phyloP scores from a whole-genome alignment of 1,140 invertebrate genomes.

The Lordiphosa clarofinis region DNA sequence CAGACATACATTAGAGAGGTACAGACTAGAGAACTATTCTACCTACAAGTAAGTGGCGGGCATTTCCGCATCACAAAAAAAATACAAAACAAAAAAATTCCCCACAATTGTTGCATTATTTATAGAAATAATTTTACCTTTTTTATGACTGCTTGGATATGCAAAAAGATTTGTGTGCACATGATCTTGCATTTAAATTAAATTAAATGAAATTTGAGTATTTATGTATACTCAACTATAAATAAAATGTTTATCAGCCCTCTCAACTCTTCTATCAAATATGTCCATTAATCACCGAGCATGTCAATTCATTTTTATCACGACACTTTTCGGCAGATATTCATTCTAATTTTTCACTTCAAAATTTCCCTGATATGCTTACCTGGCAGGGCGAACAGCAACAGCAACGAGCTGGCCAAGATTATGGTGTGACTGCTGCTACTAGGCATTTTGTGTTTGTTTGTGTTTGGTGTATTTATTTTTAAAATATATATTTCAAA shows the following conservation, averaged over 20 bases:
- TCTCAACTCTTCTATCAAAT: too few species aligned
- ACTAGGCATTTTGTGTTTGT: slow-evolving; percentile 23
- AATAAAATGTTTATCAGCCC: not conserved
- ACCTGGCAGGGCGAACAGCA: slow-evolving; percentile 59
- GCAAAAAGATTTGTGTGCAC: slow-evolving; percentile 30
- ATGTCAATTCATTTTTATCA: slow-evolving; percentile 35
- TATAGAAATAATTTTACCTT: slow-evolving; percentile 42
- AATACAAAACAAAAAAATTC: slow-evolving; percentile 26
- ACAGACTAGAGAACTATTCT: not conserved
- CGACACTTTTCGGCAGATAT: slow-evolving; percentile 42
- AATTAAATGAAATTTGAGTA: slow-evolving; percentile 6
- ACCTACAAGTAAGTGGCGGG: slow-evolving; percentile 11
- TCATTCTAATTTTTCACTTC: slow-evolving; percentile 12
- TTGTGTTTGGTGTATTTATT: slow-evolving; percentile 5
- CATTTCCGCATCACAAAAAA: slow-evolving; percentile 56
- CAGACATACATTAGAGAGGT: slow-evolving; percentile 21
- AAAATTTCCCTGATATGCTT: slow-evolving; percentile 26
- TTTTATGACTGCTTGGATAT: slow-evolving; percentile 24
- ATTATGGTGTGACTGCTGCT: slow-evolving; percentile 19
- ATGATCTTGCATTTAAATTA: slow-evolving; percentile 42
- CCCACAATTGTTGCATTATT: slow-evolving; percentile 51
- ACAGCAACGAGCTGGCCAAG: slow-evolving; percentile 43
- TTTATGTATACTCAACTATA: not conserved
- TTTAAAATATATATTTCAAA: slow-evolving; percentile 17
- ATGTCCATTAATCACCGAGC: too few species aligned